phyloP scores from a whole-genome alignment of 2,888 invertebrate genomes.

The Halocaridina rubra region DNA sequence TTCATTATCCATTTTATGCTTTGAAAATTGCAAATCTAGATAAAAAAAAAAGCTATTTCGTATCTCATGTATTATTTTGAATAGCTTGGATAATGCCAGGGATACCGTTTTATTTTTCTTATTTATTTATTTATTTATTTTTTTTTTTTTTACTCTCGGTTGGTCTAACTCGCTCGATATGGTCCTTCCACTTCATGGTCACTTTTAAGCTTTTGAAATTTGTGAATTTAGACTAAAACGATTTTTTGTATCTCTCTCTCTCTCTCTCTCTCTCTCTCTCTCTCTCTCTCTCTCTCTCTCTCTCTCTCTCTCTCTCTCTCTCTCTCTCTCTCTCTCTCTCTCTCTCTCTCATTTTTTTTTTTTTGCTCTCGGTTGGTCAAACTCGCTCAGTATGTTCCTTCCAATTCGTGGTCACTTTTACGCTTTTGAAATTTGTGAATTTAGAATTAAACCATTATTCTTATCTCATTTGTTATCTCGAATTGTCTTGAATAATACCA shows the following conservation, averaged over 20 bases:
- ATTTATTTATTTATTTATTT: neutral
- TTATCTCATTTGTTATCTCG: slow-evolving; percentile 31
- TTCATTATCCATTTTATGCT: too few relatives aligned
- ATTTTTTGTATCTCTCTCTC: neutral
- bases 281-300: neutral
- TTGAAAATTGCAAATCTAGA: too few relatives aligned
- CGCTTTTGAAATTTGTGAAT: too few relatives aligned
- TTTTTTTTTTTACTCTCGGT: neutral
- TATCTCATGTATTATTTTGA: too few relatives aligned
- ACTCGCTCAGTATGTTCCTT: neutral
- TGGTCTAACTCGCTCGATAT: neutral
- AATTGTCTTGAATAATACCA: slow-evolving; percentile 27
- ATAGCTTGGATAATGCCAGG: too few relatives aligned
- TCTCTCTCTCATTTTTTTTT: neutral
- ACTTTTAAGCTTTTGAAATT: too few relatives aligned
- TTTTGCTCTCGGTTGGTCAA: neutral
- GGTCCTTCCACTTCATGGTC: too few relatives aligned
- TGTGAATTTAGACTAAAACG: too few relatives aligned
- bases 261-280: neutral
- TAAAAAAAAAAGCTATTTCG: too few relatives aligned
- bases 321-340: neutral
- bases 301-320: too few relatives aligned
- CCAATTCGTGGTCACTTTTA: slow-evolving; percentile 31
- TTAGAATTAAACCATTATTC: too few relatives aligned
- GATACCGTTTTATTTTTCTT: neutral